Percentiles rank a stretch among this genome's conserved stretches.
phyloP scores from a whole-genome alignment of 1,140 invertebrate genomes.

The Paracyclopina nana region DNA sequence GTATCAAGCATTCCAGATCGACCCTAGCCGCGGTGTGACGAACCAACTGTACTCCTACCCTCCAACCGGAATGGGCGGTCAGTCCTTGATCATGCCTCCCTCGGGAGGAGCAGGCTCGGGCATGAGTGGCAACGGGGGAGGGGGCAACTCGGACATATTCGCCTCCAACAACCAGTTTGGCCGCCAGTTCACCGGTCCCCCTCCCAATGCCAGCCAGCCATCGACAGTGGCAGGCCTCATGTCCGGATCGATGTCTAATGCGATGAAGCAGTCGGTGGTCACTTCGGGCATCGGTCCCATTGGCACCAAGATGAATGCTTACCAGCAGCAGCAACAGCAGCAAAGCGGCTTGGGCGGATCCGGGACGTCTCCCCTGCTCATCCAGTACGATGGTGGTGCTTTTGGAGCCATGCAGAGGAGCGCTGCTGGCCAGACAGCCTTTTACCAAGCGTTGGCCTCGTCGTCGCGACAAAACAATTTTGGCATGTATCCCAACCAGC shows the following conservation, averaged over 20 bases:
- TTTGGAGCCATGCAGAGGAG: neutral
- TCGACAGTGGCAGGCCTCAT: neutral
- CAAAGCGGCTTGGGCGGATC: neutral
- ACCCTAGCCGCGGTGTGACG: neutral
- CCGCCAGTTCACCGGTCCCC: neutral
- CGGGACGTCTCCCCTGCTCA: neutral
- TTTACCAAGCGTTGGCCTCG: neutral
- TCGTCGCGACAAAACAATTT: too few relatives aligned
- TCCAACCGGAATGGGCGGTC: neutral
- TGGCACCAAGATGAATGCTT: slow-evolving; percentile 9
- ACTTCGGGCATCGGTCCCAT: slow-evolving; percentile 11
- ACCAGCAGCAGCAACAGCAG: neutral
- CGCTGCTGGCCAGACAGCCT: neutral
- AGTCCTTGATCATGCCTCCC: neutral
- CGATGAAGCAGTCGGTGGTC: neutral
- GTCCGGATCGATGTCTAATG: neutral
- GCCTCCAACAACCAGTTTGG: neutral
- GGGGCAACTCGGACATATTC: neutral
- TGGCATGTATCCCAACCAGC: too few relatives aligned
- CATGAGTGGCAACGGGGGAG: neutral
- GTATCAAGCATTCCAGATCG: slow-evolving; percentile 4
- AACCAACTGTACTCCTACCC: neutral
- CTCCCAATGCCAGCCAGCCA: neutral
- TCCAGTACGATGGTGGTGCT: neutral
- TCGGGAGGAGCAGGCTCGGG: neutral